Percentiles rank a stretch among this genome's conserved stretches.
phyloP scores from a whole-genome alignment of 2,888 invertebrate genomes.

The Argyra leucocephala region DNA sequence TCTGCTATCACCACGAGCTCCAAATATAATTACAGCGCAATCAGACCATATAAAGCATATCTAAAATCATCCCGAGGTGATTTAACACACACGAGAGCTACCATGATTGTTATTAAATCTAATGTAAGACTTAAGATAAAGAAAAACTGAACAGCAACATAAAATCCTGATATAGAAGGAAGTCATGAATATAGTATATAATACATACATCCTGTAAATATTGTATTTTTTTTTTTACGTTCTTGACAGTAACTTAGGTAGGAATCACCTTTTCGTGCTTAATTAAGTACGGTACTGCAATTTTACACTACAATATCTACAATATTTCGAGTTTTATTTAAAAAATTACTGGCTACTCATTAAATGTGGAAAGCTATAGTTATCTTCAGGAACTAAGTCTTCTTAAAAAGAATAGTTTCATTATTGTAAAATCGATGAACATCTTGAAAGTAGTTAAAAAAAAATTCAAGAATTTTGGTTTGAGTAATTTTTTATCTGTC shows the following conservation, averaged over 20 bases:
- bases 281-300: no score
- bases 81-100: constrained; percentile 63
- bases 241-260: no score
- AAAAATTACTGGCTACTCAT: no score
- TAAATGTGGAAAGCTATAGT: no score
- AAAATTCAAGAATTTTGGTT: constrained; percentile 72
- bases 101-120: constrained; percentile 62
- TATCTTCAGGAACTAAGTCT: no score
- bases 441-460: constrained; percentile 81
- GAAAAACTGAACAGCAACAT: constrained; percentile 87
- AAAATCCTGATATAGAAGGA: constrained; percentile 82
- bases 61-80: constrained; percentile 68
- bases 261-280: no score
- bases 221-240: no score
- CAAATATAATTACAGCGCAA: constrained; percentile 81
- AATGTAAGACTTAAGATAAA: constrained; percentile 80
- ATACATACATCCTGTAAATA: constrained; percentile 84
- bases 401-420: no score
- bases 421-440: constrained; percentile 79
- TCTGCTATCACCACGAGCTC: constrained; percentile 78
- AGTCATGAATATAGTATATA: constrained; percentile 87
- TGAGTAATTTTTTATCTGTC: constrained; percentile 63
- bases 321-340: no score
- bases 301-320: no score
- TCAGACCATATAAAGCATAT: constrained; percentile 67